Conservation (phyloP, 2,797 vertebrate genomes). For the Hippopotamyrus pictus region DNA sequence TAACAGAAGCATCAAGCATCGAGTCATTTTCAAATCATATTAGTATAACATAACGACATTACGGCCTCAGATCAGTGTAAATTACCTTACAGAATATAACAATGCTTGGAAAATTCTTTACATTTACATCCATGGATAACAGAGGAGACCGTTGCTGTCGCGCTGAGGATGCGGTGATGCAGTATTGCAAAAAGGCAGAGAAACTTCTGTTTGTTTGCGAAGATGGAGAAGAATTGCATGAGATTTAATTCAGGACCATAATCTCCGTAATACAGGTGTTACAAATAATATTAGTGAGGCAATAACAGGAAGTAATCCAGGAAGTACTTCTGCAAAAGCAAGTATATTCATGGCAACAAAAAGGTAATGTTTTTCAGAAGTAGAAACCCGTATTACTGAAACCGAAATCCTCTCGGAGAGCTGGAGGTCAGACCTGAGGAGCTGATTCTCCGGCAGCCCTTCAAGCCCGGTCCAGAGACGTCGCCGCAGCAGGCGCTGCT, state of each 20-base stretch:
- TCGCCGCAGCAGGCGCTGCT: slow-evolving; percentile 3
- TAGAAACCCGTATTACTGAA: slow-evolving; percentile 21
- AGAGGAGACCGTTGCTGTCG: neutral
- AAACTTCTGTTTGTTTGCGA: neutral
- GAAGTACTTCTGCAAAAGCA: neutral
- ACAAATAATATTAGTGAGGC: neutral
- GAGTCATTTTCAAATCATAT: neutral
- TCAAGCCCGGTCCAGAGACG: neutral
- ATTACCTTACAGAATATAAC: neutral
- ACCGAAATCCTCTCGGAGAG: neutral
- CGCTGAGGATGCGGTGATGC: neutral
- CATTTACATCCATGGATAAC: neutral
- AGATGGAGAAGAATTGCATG: neutral
- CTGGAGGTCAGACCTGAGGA: neutral
- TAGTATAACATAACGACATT: neutral
- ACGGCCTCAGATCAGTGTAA: neutral
- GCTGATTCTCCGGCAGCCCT: neutral
- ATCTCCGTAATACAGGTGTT: neutral
- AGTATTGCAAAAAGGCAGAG: neutral
- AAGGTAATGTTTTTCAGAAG: slow-evolving; percentile 2
- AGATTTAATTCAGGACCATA: neutral
- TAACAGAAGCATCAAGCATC: neutral
- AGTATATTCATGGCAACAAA: neutral
- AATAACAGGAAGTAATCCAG: neutral
- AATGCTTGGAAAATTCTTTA: neutral